Evolutionary conservation across 1,140 invertebrate genomes (phyloP), one percentile per base, ranked within the genome.

Genomic region (Habropoda laboriosa): DNA sequence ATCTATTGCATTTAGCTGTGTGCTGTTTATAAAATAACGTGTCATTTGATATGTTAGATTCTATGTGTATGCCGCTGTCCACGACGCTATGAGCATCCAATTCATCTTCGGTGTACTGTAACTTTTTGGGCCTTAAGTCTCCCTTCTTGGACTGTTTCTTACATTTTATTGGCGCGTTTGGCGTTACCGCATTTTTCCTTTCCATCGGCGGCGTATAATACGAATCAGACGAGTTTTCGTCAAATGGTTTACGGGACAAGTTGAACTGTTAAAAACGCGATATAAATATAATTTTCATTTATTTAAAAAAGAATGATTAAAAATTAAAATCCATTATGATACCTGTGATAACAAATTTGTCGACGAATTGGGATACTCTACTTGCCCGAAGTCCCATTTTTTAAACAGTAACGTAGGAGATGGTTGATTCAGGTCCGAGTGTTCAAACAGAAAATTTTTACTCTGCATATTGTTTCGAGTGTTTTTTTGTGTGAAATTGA

Each of bases 71-170:
- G 42, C 57, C 45, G 27, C 57, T 79, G 3, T 61, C 45, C 1
- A 13, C 16, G 32, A 0, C 7, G 35, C 3, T 40, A 5, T 16
- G 18, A 7, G 1, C 47, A 3, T 83, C 53, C 13, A 49, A 42
- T 10, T 89, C 88, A 35, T 80, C 67, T 5, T 87, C 81, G 3
- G 75, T 45, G 63, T 86, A 90, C 0, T 66, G 49, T 51, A 90
- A 84, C 47, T 86, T 89, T 76, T 89, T 90, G 8, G 88, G 89
- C 49, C 80, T 89, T 49, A 90, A 60, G 40, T 81, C 79, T 0
- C 35, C 51, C 47, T 83, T 88, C 10, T 79, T 73, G 0, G 74
- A 47, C 3, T 24, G 73, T 45, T 82, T 83, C 3, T 68, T 88
- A 18, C 57, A n/a, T 42, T 90, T 90, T 3, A 83, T 68, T 2